Evolutionary conservation across 1,140 invertebrate genomes (phyloP).

Genomic region (Drosophila obscura): DNA sequence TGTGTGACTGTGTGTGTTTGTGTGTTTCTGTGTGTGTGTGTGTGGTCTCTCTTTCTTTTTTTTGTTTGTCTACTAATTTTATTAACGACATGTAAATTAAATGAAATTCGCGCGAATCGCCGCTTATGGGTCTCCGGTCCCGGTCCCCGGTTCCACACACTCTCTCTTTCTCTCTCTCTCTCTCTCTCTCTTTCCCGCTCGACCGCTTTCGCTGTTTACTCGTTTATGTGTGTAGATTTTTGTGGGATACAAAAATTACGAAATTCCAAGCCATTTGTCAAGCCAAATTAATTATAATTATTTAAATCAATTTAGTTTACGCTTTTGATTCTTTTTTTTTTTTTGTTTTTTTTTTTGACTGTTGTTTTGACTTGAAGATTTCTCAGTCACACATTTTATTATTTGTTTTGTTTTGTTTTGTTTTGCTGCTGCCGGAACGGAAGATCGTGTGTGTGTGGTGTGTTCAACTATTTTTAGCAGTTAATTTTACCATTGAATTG

Average conservation of each 20-base stretch:
- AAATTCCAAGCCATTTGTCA: conserved; percentile 40
- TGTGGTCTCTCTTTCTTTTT: conserved; percentile 11
- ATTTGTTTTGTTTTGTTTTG: neutral
- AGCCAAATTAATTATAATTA: conserved; percentile 43
- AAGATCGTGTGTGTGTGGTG: conserved; percentile 24
- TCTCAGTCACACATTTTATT: neutral
- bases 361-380: neutral
- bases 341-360: neutral
- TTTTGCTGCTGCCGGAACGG: neutral
- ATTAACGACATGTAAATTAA: conserved; percentile 81
- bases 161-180: neutral
- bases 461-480: conserved; percentile 52
- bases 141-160: conserved; percentile 21
- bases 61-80: conserved; percentile 65
- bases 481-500: conserved; percentile 65
- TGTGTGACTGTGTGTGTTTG: no score
- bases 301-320: conserved; percentile 28
- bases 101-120: conserved; percentile 67
- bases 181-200: neutral
- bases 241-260: no score
- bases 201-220: conserved; percentile 1
- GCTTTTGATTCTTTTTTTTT: conserved; percentile 2
- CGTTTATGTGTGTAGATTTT: conserved; percentile 6
- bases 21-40: neutral
- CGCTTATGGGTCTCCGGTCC: conserved; percentile 41